Conservation (phyloP, 1,140 invertebrate genomes). For the Cotesia typhae region DNA sequence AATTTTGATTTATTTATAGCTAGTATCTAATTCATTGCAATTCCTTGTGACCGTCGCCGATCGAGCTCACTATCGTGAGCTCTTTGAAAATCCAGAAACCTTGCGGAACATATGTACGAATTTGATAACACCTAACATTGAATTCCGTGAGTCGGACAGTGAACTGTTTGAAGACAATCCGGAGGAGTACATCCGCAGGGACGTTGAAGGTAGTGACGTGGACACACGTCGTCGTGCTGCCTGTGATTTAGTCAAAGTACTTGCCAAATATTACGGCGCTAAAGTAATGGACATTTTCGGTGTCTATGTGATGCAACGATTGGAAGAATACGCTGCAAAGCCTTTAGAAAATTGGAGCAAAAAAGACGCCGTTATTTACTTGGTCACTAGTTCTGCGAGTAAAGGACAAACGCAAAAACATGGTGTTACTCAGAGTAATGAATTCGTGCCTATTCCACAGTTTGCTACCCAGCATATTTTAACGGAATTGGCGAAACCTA, state of each 20-base stretch:
- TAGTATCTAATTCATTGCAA: conserved; percentile 95
- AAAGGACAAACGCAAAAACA: conserved; percentile 91
- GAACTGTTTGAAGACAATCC: conserved; percentile 98
- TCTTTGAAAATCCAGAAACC: conserved; percentile 90
- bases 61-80: conserved; percentile 82
- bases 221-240: conserved; percentile 94
- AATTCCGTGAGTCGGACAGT: conserved; percentile 93
- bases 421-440: conserved; percentile 90
- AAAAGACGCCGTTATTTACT: conserved; percentile 95
- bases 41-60: conserved; percentile 95
- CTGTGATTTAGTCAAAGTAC: conserved; percentile 92
- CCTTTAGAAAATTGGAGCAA: conserved; percentile 84
- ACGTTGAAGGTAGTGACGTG: conserved; percentile 98
- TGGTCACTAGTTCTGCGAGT: conserved; percentile 92
- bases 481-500: conserved; percentile 80
- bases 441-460: conserved; percentile 87
- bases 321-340: conserved; percentile 80
- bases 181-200: conserved; percentile 95
- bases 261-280: conserved; percentile 89
- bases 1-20: conserved; percentile 65
- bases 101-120: conserved; percentile 95
- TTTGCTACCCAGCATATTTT: conserved; percentile 88
- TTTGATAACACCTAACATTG: conserved; percentile 97
- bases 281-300: conserved; percentile 94
- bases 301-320: conserved; percentile 69